Base-by-base conservation (phyloP, 2,797 vertebrate species). In the Acanthis flammea region DNA sequence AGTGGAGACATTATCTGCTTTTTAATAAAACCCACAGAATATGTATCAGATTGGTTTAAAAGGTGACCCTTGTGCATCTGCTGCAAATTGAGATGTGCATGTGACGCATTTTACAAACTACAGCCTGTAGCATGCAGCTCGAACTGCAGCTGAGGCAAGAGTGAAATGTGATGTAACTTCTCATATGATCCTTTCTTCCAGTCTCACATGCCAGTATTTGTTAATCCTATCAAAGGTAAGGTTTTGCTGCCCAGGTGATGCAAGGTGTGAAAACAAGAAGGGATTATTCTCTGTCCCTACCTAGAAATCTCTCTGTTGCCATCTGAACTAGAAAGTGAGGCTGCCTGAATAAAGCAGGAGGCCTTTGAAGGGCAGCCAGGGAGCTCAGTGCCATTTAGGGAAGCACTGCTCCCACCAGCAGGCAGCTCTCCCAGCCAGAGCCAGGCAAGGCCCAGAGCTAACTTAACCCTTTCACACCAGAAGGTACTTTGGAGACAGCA, bases 311-410 rank as follows among this genome's bases (percentile, higher is more conserved):
- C 58, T 81, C 37, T 12, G 39, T 30, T 77, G 75, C 67, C 39
- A 25, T 67, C 65, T 68, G 82, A 73, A 71, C 66, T 48, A n/a
- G 75, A 80, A 77, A 82, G 77, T 24, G 70, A 88, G 70, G 68
- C 5, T 72, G 90, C 24, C 31, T 17, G 44, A 95, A 68, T 51
- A 86, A 80, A 78, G 42, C 61, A 92, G 25, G 27, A 41, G 58
- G 79, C 70, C 63, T 45, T 30, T 84, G 83, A 86, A 51, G 4
- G 9, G 86, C 88, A 92, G 95, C 95, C 92, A 95, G 91, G 62
- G 65, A 94, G 88, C 63, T 94, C 79, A 92, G 80, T 83, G 92
- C 81, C 68, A 95, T 93, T 62, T 94, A 95, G 81, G 91, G 95
- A 66, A 96, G 85, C 58, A 33, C 7, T 60, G 80, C 55, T 95